Evolutionary conservation across 2,113 vertebrate species (phyloP), one percentile per base, ranked within the genome.

Genomic region (Rhineura floridana): DNA sequence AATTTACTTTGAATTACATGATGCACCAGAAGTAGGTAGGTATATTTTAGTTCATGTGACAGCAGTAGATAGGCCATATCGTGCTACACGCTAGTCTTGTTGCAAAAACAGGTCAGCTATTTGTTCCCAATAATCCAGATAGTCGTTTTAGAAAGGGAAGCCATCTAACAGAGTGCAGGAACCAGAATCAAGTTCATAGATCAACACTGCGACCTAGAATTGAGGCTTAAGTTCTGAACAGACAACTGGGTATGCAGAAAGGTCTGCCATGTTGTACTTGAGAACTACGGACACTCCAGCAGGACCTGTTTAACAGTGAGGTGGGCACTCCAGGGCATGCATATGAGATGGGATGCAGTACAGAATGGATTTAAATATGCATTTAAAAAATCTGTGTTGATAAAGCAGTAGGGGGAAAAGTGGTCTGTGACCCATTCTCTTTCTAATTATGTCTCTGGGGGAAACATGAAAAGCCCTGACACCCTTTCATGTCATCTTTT

Each of bases 381-480:
- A 55, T 78, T 88, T 89, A 63, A 65, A n/a, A 30, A 50, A 17
- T 63, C n/a, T 84, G 46, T 25, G 87, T 88, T 81, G 81, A 84
- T 17, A 69, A 81, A 88, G 55, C 42, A 28, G 55, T 1, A 28
- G 3, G n/a, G 50, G 44, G 39, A 5, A 39, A 52, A 81, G 25
- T n/a, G 55, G 42, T 36, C 82, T 63, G 63, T 0, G 11, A 86
- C 85, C 88, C 23, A n/a, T 50, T 76, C 55, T 63, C 55, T 91
- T 87, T 90, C 87, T 93, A 92, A 91, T 87, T 83, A 88, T 89
- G 91, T 91, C 91, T 0, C 1, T 76, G 73, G 88, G 90, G 8
- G 86, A 73, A 46, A 77, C 76, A 84, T 33, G 52, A 81, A 86
- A 28, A 39, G 55, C 23, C 33, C 75, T 73, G 25, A 39, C 79